Evolutionary conservation across 53 echinoderm and acorn worm species (phyloP).

Genomic region (Glandiceps talaboti): DNA sequence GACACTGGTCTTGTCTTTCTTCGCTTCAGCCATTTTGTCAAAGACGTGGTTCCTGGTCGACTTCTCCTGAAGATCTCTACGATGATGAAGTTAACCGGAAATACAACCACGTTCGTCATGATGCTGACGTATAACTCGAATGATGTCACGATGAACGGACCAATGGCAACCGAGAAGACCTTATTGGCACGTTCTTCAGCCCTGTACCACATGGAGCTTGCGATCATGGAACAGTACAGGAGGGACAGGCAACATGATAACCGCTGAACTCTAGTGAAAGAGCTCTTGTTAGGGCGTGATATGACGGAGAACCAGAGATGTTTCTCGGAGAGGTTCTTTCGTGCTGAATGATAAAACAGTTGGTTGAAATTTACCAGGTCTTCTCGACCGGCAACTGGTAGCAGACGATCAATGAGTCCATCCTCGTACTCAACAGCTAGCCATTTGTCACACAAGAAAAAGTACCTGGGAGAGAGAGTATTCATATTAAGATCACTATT

Average conservation of each 20-base stretch:
- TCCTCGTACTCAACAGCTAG: conserved; percentile 65
- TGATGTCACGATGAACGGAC: conserved; percentile 30
- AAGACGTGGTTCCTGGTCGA: conserved; percentile 15
- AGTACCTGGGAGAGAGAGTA: conserved; percentile 25
- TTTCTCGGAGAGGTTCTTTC: conserved; percentile 46
- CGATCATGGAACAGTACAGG: conserved; percentile 61
- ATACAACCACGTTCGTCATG: conserved; percentile 41
- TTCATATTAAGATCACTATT: too few species aligned
- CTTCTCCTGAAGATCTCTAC: conserved; percentile 63
- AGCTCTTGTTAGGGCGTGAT: conserved; percentile 51
- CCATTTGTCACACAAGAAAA: conserved; percentile 65
- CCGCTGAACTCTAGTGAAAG: conserved; percentile 54
- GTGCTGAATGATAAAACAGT: conserved; percentile 48
- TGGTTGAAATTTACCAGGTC: conserved; percentile 40
- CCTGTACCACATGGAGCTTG: conserved; percentile 50
- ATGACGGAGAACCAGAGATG: conserved; percentile 79
- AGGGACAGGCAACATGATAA: conserved; percentile 61
- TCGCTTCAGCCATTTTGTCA: conserved; percentile 3
- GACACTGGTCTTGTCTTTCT: conserved; percentile 12
- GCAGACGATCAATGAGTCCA: conserved; percentile 46
- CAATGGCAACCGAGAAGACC: conserved; percentile 20
- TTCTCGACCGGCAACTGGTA: conserved; percentile 44
- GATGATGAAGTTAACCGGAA: conserved; percentile 60
- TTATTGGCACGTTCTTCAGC: conserved; percentile 17
- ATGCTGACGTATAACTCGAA: conserved; percentile 42